These are phyloP conservation scores for Coelogynopora nodosa DNA, from an alignment of 2,888 invertebrate species.

Conservation along the genomic window DNA sequence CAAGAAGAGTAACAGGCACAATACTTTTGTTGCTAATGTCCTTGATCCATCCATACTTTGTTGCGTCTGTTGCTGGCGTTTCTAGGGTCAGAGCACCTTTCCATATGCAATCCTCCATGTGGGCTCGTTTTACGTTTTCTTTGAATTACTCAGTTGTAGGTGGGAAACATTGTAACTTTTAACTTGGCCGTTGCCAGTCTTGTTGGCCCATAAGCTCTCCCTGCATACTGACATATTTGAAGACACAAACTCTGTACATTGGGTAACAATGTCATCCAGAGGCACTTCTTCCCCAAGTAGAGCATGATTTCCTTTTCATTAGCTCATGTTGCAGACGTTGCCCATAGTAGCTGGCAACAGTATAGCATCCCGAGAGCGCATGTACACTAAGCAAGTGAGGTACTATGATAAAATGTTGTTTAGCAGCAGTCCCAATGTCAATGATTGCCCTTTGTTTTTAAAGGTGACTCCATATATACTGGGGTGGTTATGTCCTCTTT, in stretches of 20 bases:
- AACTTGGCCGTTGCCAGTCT: neutral
- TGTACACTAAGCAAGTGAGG: conserved; percentile 23
- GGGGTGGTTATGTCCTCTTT: conserved; percentile 15
- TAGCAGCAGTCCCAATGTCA: conserved; percentile 20
- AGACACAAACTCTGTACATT: conserved; percentile 28
- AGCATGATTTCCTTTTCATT: conserved; percentile 11
- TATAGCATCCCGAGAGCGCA: conserved; percentile 19
- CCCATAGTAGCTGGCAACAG: conserved; percentile 24
- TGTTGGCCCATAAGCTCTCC: neutral
- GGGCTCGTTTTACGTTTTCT: neutral
- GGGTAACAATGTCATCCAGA: conserved; percentile 3
- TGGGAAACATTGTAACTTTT: neutral
- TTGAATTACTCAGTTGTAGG: neutral
- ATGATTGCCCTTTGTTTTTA: conserved; percentile 31
- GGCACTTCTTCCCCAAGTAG: conserved; percentile 25
- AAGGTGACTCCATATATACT: conserved; percentile 24
- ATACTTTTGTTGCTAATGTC: too few species aligned
- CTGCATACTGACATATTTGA: neutral
- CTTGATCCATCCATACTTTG: neutral
- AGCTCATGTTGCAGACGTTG: conserved; percentile 10
- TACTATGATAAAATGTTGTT: conserved; percentile 13
- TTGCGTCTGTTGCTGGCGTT: neutral
- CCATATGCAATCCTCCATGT: neutral
- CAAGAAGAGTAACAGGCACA: neutral
- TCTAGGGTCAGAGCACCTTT: neutral